phyloP scores from a whole-genome alignment of 1,140 invertebrate species.

The Notospermus geniculatus region DNA sequence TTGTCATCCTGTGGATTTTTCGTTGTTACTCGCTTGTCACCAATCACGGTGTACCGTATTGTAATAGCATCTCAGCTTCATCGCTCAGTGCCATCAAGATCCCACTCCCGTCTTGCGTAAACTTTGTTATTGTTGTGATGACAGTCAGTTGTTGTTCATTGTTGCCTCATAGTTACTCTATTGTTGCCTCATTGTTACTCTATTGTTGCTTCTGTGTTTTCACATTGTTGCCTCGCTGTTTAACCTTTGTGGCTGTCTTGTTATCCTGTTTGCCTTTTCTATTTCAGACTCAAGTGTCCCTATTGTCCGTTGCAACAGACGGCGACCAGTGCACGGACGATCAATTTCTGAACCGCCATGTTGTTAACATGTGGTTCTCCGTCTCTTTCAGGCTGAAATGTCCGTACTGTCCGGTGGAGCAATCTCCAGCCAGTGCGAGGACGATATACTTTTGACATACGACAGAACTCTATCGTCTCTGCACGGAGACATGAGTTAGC shows the following conservation, averaged over 20 bases:
- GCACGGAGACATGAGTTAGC: background rate
- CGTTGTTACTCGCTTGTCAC: too few species aligned
- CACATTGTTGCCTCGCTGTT: background rate
- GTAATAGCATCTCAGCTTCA: too few species aligned
- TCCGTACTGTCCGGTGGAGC: slow-evolving; percentile 96
- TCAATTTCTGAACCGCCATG: too few species aligned
- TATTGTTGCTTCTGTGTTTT: background rate
- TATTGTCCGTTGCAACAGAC: background rate
- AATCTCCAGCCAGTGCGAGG: slow-evolving; percentile 86
- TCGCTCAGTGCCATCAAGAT: too few species aligned
- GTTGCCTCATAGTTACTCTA: background rate
- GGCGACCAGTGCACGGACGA: too few species aligned
- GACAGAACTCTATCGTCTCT: background rate
- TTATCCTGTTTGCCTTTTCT: slow-evolving; percentile 3
- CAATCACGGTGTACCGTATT: too few species aligned
- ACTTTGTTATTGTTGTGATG: too few species aligned
- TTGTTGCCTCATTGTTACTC: slow-evolving; percentile 1
- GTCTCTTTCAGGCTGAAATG: slow-evolving; percentile 84
- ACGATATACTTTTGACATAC: slow-evolving; percentile 81
- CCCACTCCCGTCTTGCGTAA: too few species aligned
- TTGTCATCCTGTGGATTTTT: too few species aligned
- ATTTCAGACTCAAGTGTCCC: background rate
- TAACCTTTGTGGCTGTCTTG: background rate
- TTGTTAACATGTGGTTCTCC: slow-evolving; percentile 6
- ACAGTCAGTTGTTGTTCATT: too few species aligned